Conservation (phyloP, 2,888 invertebrate species). For the Tipula helvola region DNA sequence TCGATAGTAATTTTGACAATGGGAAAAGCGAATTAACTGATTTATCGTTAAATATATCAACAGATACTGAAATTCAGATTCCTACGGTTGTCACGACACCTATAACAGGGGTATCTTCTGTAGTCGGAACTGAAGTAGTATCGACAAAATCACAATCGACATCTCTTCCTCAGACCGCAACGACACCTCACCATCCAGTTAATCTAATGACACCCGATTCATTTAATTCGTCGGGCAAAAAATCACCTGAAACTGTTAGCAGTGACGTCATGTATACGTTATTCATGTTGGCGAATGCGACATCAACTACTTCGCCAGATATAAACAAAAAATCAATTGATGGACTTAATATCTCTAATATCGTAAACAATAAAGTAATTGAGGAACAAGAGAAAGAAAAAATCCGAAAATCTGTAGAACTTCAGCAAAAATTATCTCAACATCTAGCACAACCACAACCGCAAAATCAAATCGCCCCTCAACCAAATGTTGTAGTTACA, state of each 20-base stretch:
- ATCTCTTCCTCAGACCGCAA: background rate
- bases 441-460: background rate
- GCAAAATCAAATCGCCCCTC: background rate
- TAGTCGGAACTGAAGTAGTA: background rate
- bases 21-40: background rate
- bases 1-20: constrained; percentile 12
- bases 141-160: background rate
- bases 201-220: constrained; percentile 83
- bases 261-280: constrained; percentile 34
- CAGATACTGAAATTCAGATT: constrained; percentile 20
- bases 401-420: background rate
- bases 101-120: constrained; percentile 21
- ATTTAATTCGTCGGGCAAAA: constrained; percentile 48
- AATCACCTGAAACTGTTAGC: constrained; percentile 22
- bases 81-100: constrained; percentile 20
- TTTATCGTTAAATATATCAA: constrained; percentile 9
- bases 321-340: constrained; percentile 22
- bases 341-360: constrained; percentile 27
- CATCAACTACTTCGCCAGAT: constrained; percentile 20
- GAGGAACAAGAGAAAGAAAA: constrained; percentile 26
- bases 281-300: constrained; percentile 33
- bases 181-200: constrained; percentile 30
- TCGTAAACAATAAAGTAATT: constrained; percentile 32
- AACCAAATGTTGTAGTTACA: background rate
- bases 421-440: constrained; percentile 24